Evolutionary conservation across 2,888 invertebrate genomes (phyloP), one percentile per base, ranked within the genome.

Genomic region (Apantesis nais): DNA sequence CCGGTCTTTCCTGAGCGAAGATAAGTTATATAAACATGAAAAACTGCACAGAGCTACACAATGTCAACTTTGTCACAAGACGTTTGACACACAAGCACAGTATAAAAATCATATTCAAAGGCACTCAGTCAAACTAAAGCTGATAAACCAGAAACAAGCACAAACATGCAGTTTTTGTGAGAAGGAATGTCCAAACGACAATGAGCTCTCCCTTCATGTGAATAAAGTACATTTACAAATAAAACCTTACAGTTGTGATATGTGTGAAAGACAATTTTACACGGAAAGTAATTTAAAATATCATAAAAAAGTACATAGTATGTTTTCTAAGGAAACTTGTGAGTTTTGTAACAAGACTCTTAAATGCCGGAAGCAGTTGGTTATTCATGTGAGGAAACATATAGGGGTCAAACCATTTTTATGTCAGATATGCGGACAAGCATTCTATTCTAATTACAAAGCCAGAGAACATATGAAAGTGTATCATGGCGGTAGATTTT

Each of bases 151-250:
- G 12, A 87, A 78, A 22, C 74, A 74, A 0, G 48, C 71, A 0
- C 87, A 90, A 75, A 92, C 86, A 0, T 95, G 94, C 73, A 94
- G 93, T 77, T 93, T 95, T 68, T 95, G 94, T 65, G 93, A 94
- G 68, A 93, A 90, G 71, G 88, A 89, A 11, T 93, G 87, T 77
- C 73, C 84, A 37, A 90, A 88, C 64, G 90, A 91, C 67, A 93
- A 93, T 31, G 86, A 91, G 75, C 89, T 95, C 1, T 90, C 91
- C 0, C 71, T 93, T 0, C 94, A 95, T 61, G 93, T 95, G 0
- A 95, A 95, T 83, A 95, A 93, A 75, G 81, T 86, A 0, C 94
- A 95, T 85, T 89, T 95, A 68, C 91, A 91, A 85, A 93, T 94
- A 62, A 94, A 93, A 84, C 93, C 94, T 0, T 94, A 92, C 73